Percentiles rank a stretch among this genome's conserved stretches.
Evolutionary conservation across 2,113 vertebrate species (phyloP).

Genomic region (Alaudala cheleensis): DNA sequence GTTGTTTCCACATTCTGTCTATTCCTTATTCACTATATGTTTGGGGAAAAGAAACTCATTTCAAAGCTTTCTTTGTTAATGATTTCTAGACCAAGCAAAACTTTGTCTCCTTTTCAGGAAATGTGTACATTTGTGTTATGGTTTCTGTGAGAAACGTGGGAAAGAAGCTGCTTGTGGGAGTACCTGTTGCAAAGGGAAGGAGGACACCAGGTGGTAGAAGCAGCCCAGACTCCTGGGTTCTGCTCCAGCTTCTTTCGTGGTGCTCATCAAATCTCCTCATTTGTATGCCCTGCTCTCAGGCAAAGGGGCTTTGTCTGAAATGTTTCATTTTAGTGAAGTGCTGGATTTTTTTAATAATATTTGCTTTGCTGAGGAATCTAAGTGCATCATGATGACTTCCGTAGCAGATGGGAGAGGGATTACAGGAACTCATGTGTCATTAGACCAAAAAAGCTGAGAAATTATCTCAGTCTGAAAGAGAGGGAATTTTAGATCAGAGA

Average conservation of each 20-base stretch:
- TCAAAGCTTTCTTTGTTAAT: background rate
- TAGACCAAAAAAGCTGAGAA: background rate
- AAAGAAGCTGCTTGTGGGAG: background rate
- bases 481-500: background rate
- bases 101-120: background rate
- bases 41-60: fast-evolving
- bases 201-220: background rate
- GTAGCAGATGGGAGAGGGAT: background rate
- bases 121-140: fast-evolving
- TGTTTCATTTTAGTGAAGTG: background rate
- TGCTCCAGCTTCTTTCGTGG: fast-evolving
- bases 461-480: background rate
- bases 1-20: background rate
- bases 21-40: background rate
- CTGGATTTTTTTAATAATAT: background rate
- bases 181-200: background rate
- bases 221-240: background rate
- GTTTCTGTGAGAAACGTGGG: background rate
- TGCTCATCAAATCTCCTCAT: background rate
- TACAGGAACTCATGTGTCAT: background rate
- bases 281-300: background rate
- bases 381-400: background rate
- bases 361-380: background rate
- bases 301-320: background rate
- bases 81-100: background rate